Conservation (phyloP, 2,888 invertebrate genomes). For the Amblyteles armatorius region DNA sequence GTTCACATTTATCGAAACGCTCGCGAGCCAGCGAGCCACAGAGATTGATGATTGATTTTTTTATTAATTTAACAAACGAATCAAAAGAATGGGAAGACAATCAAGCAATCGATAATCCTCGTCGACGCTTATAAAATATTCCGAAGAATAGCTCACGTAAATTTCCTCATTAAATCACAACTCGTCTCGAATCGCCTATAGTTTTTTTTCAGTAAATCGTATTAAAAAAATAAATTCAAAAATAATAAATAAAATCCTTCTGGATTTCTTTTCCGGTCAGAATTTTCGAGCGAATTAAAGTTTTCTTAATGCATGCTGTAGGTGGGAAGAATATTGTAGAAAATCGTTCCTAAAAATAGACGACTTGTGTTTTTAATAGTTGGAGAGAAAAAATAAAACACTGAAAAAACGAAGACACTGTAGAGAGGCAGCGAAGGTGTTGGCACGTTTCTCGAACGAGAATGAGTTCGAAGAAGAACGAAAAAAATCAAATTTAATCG, state of each 20-base stretch:
- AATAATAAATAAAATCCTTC: neutral
- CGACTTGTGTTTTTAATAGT: slow-evolving; percentile 1
- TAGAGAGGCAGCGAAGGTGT: slow-evolving; percentile 22
- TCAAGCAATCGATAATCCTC: slow-evolving; percentile 36
- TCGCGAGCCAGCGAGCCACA: neutral
- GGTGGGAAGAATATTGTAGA: slow-evolving; percentile 6
- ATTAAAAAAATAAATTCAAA: neutral
- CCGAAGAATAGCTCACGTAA: slow-evolving; percentile 6
- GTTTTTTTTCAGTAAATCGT: neutral
- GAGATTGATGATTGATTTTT: neutral
- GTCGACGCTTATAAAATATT: slow-evolving; percentile 3
- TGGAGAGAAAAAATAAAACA: neutral
- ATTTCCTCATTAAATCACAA: neutral
- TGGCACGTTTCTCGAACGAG: slow-evolving; percentile 35
- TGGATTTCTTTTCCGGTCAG: slow-evolving; percentile 4
- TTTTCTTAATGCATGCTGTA: neutral
- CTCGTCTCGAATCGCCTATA: neutral
- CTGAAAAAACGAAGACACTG: neutral
- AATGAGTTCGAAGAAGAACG: neutral
- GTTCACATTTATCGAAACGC: neutral
- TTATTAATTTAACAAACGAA: slow-evolving; percentile 9
- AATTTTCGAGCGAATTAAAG: neutral
- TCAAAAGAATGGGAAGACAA: slow-evolving; percentile 24
- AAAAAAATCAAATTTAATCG: neutral
- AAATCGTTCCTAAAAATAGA: slow-evolving; percentile 16